Evolutionary conservation across 2,888 invertebrate species (phyloP).

Genomic region (Drosophila rubida): DNA sequence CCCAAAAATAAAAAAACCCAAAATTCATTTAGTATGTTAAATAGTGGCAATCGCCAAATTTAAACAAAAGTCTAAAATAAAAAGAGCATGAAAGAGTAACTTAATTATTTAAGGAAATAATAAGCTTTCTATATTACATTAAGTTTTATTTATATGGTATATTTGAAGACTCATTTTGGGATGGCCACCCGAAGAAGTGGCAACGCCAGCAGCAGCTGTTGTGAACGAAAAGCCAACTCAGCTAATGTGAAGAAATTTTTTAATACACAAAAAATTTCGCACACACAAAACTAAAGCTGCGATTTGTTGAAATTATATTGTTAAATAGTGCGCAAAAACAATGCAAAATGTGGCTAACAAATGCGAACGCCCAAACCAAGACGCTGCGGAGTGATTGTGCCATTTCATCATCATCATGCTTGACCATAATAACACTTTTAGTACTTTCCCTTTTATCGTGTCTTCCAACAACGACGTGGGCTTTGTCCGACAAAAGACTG

Average conservation of each 20-base stretch:
- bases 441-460: constrained; percentile 53
- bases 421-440: constrained; percentile 41
- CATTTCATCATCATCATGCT: constrained; percentile 2
- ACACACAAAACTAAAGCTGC: constrained; percentile 34
- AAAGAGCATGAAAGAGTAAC: no score
- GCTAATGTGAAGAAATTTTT: constrained; percentile 71
- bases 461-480: constrained; percentile 66
- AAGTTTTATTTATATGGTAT: no score
- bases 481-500: constrained; percentile 88
- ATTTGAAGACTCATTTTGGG: neutral
- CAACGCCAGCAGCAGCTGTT: constrained; percentile 57
- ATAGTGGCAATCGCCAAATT: no score
- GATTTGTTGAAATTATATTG: constrained; percentile 36
- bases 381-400: constrained; percentile 49
- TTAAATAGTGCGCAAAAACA: constrained; percentile 51
- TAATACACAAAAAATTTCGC: constrained; percentile 56
- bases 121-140: no score
- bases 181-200: constrained; percentile 8
- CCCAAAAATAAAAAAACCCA: no score
- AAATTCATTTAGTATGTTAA: no score
- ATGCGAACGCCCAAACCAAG: constrained; percentile 53
- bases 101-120: no score
- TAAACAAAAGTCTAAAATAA: no score
- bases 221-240: constrained; percentile 74
- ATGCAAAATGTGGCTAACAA: constrained; percentile 73